A percentile compares a stretch with the other conserved stretches of the same genome.
These are phyloP conservation scores for Limnephilus lunatus DNA, from an alignment of 2,888 invertebrate genomes.

Conservation along the genomic window DNA sequence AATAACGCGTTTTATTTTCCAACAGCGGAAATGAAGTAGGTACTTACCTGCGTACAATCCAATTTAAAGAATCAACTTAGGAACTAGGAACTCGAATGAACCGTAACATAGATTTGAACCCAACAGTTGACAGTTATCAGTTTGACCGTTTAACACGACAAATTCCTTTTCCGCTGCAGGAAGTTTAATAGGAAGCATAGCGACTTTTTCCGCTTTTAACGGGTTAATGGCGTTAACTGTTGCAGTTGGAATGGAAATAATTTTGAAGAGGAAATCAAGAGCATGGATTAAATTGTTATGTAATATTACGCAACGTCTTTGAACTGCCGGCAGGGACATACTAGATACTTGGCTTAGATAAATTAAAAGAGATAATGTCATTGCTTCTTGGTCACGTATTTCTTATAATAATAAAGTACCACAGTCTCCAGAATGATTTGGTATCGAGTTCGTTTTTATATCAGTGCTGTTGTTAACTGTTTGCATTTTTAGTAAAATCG, in stretches of 20 bases:
- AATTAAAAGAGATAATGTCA: too few relatives aligned
- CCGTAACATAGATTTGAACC: neutral
- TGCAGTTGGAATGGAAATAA: neutral
- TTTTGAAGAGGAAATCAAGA: neutral
- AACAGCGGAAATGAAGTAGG: neutral
- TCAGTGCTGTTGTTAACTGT: too few relatives aligned
- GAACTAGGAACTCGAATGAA: neutral
- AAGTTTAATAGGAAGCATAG: neutral
- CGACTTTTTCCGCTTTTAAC: neutral
- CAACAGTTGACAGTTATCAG: neutral
- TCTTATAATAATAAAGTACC: neutral
- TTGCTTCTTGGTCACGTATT: neutral
- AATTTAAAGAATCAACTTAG: neutral
- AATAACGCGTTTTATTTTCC: constrained; percentile 2
- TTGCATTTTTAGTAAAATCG: too few relatives aligned
- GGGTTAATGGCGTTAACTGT: constrained; percentile 2
- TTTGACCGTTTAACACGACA: neutral
- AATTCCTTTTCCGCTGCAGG: neutral
- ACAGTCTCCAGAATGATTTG: neutral
- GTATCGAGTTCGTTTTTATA: neutral
- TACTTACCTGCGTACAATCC: neutral
- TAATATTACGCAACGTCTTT: neutral
- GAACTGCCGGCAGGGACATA: neutral
- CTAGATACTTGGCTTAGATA: neutral
- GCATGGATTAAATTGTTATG: neutral